Percentiles rank a stretch among this genome's conserved stretches.
These are phyloP conservation scores for Brachynemurus nebulosus DNA, from an alignment of 2,888 invertebrate genomes.

Conservation along the genomic window DNA sequence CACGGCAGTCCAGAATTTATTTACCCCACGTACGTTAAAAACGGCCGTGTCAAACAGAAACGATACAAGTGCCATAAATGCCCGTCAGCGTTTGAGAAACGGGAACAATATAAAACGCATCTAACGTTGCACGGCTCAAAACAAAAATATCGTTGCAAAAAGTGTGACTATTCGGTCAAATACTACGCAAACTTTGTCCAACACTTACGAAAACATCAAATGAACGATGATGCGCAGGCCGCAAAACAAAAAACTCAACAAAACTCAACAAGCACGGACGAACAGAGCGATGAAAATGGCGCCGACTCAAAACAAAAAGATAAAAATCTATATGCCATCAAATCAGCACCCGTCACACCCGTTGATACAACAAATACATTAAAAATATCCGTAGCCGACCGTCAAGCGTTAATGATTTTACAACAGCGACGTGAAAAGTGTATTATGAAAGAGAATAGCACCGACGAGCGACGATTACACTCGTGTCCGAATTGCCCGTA, in stretches of 20 bases:
- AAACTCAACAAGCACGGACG: constrained; percentile 12
- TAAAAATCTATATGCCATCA: constrained; percentile 7
- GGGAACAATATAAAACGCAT: constrained; percentile 73
- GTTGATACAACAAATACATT: constrained; percentile 25
- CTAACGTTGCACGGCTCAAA: constrained; percentile 69
- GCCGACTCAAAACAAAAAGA: too few relatives aligned
- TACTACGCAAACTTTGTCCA: constrained; percentile 74
- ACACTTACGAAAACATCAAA: constrained; percentile 66
- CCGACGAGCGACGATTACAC: constrained; percentile 38
- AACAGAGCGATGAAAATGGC: constrained; percentile 7
- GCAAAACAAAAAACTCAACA: constrained; percentile 31
- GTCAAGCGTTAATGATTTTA: constrained; percentile 44
- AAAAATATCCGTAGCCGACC: constrained; percentile 44
- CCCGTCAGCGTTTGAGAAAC: constrained; percentile 76
- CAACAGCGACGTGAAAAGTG: constrained; percentile 38
- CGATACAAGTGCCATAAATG: constrained; percentile 74
- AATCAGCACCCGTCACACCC: too few relatives aligned
- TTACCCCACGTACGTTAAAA: constrained; percentile 59
- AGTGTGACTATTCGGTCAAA: constrained; percentile 79
- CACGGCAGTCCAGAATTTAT: constrained; percentile 64
- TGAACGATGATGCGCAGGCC: constrained; percentile 50
- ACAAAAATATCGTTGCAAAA: constrained; percentile 67
- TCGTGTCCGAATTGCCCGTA: constrained; percentile 71
- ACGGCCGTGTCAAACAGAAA: constrained; percentile 60
- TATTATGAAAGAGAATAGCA: not conserved